These are phyloP conservation scores for Graptemys geographica DNA, from an alignment of 2,797 vertebrate species.

Conservation along the genomic window DNA sequence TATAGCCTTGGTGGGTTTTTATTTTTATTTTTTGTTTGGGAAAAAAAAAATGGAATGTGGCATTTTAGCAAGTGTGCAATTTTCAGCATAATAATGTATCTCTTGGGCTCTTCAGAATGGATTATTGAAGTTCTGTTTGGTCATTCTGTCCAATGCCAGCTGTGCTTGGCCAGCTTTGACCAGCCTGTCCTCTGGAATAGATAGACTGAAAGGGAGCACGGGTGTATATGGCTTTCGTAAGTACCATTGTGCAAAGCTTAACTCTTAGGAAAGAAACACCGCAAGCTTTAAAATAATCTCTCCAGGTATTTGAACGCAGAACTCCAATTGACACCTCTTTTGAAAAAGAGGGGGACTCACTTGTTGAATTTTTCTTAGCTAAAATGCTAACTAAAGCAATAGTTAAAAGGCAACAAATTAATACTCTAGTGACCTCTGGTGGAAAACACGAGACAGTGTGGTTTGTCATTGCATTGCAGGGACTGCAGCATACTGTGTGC, in stretches of 20 bases:
- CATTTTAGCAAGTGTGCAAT: neutral
- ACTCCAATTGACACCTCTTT: neutral
- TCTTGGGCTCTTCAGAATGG: neutral
- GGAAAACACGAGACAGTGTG: conserved; percentile 45
- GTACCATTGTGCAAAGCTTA: neutral
- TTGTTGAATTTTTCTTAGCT: too few species aligned
- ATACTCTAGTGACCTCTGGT: conserved; percentile 81
- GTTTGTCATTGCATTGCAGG: neutral
- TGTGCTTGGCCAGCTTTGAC: neutral
- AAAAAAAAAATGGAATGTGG: neutral
- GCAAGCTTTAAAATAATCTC: neutral
- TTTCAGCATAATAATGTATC: neutral
- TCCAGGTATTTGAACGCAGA: neutral
- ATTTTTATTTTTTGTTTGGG: too few species aligned
- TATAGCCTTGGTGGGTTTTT: neutral
- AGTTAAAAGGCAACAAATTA: neutral
- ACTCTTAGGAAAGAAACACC: neutral
- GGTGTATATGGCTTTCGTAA: neutral
- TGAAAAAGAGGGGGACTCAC: neutral
- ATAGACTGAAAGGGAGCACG: neutral
- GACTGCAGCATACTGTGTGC: neutral
- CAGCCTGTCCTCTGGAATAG: neutral
- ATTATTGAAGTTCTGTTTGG: neutral
- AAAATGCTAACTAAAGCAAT: neutral
- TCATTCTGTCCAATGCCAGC: neutral